Evolutionary conservation across 2,888 invertebrate genomes (phyloP).

Genomic region (Nipponacmea schrenckii): DNA sequence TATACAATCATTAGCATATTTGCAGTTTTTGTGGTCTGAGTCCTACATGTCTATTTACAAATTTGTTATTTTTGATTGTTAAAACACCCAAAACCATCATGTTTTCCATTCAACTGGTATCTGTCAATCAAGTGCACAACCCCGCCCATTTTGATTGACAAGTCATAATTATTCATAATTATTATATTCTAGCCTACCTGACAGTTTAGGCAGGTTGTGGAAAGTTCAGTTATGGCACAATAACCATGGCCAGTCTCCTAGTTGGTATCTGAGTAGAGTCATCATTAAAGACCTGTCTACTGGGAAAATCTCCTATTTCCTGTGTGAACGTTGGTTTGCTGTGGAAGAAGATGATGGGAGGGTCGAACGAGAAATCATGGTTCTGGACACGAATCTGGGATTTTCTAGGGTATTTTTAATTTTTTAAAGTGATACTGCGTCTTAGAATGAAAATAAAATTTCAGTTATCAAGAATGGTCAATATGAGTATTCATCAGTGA

Average conservation of each 20-base stretch:
- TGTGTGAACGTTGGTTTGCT: slow-evolving; percentile 68
- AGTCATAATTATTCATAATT: too few relatives aligned
- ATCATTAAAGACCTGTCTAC: slow-evolving; percentile 57
- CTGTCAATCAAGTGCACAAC: too few relatives aligned
- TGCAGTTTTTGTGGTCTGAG: too few relatives aligned
- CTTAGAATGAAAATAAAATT: too few relatives aligned
- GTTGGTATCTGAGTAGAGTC: slow-evolving; percentile 67
- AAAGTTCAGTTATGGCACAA: slow-evolving; percentile 69
- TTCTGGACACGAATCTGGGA: slow-evolving; percentile 54
- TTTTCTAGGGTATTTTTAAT: slow-evolving; percentile 53
- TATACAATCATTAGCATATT: too few relatives aligned
- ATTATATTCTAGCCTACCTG: slow-evolving; percentile 56
- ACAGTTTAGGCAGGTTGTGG: slow-evolving; percentile 64
- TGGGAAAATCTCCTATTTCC: slow-evolving; percentile 63
- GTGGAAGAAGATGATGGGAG: slow-evolving; percentile 67
- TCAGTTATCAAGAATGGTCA: too few relatives aligned
- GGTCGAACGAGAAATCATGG: slow-evolving; percentile 66
- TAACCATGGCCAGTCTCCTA: slow-evolving; percentile 64
- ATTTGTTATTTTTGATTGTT: too few relatives aligned
- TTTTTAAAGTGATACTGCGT: neutral
- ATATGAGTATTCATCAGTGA: too few relatives aligned
- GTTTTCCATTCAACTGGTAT: too few relatives aligned
- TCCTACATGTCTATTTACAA: too few relatives aligned
- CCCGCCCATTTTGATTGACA: too few relatives aligned
- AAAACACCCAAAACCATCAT: too few relatives aligned